These are phyloP conservation scores for Frankliniella intonsa DNA, from an alignment of 2,888 invertebrate species.

Conservation along the genomic window DNA sequence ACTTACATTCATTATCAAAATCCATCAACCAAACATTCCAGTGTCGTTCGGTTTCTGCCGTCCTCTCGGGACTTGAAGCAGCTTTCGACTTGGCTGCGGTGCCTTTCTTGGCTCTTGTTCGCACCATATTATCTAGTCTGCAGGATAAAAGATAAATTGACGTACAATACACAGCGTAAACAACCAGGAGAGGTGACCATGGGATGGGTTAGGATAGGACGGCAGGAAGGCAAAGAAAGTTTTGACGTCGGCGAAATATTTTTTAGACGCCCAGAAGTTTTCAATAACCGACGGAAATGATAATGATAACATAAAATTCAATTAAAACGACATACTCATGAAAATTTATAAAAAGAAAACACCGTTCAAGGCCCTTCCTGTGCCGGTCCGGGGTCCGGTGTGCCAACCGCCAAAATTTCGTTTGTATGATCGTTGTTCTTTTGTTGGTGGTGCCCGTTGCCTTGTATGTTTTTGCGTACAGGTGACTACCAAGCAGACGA, in stretches of 20 bases:
- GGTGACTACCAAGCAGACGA: too few relatives aligned
- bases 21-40: background rate
- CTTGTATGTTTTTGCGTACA: too few relatives aligned
- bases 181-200: background rate
- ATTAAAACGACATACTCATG: background rate
- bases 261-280: background rate
- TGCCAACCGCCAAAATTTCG: background rate
- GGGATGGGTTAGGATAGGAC: background rate
- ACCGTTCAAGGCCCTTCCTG: background rate
- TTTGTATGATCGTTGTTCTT: background rate
- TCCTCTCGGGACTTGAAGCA: background rate
- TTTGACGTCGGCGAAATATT: background rate
- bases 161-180: background rate
- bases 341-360: background rate
- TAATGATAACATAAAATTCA: background rate
- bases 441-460: background rate
- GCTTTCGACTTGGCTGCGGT: background rate
- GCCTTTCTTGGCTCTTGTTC: background rate
- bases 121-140: background rate
- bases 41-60: background rate
- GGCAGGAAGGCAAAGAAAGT: background rate
- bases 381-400: background rate
- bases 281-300: background rate
- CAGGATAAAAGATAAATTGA: background rate
- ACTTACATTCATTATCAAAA: conserved; percentile 1